Conservation (phyloP, 37 sponge, comb jelly and placozoan genomes). For the Tethya wilhelma region DNA sequence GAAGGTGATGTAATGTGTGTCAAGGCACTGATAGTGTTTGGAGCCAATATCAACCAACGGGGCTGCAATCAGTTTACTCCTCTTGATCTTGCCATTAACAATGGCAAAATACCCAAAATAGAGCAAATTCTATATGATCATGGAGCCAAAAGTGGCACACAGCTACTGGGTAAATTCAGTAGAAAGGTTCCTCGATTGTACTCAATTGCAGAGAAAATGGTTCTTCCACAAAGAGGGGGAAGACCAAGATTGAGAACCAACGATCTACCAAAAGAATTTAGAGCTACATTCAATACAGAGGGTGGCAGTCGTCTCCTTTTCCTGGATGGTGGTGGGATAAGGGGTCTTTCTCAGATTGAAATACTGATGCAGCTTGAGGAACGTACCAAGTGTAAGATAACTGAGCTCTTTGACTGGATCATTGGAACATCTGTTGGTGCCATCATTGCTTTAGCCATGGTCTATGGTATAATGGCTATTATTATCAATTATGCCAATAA, state of each 20-base stretch:
- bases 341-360: slow-evolving; percentile 65
- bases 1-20: slow-evolving; percentile 16
- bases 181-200: neutral
- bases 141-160: slow-evolving; percentile 30
- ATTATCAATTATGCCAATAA: too few relatives aligned
- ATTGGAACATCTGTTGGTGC: slow-evolving; percentile 70
- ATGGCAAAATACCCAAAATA: neutral
- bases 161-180: neutral
- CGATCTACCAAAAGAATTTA: too few relatives aligned
- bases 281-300: too few relatives aligned
- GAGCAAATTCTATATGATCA: slow-evolving; percentile 11
- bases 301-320: too few relatives aligned
- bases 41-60: slow-evolving; percentile 28
- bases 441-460: slow-evolving; percentile 49
- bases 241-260: too few relatives aligned
- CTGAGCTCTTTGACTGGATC: slow-evolving; percentile 75
- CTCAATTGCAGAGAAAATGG: slow-evolving; percentile 17
- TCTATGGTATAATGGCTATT: slow-evolving; percentile 66
- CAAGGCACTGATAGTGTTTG: slow-evolving; percentile 22
- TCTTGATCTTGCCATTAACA: slow-evolving; percentile 35
- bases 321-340: too few relatives aligned
- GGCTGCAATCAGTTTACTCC: slow-evolving; percentile 40
- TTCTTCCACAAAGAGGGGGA: neutral
- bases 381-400: slow-evolving; percentile 29
- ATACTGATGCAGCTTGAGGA: slow-evolving; percentile 50